Percentiles rank a stretch among this genome's conserved stretches.
Evolutionary conservation across 2,888 invertebrate species (phyloP).

Genomic region (Hyppa rectilinea): DNA sequence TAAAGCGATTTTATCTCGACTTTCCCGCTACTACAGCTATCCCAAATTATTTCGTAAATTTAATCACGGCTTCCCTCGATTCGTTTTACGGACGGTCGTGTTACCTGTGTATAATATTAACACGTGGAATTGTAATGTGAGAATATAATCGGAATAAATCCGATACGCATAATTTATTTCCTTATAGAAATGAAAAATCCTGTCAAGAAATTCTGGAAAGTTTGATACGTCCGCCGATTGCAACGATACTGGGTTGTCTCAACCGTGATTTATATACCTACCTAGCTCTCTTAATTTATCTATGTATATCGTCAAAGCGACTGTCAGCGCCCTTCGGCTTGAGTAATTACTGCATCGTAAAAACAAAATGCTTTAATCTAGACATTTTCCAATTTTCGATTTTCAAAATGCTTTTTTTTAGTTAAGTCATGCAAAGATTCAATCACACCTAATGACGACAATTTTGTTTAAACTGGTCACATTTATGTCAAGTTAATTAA

Average conservation of each 20-base stretch:
- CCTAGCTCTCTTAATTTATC: background rate
- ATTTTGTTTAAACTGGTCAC: background rate
- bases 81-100: background rate
- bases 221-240: constrained; percentile 4
- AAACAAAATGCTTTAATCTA: background rate
- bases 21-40: background rate
- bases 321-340: background rate
- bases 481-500: background rate
- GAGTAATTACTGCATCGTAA: background rate
- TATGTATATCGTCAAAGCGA: background rate
- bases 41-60: constrained; percentile 17
- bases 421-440: background rate
- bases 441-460: background rate
- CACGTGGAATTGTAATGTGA: background rate
- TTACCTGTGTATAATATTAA: constrained; percentile 2
- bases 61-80: constrained; percentile 7
- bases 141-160: background rate
- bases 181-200: background rate
- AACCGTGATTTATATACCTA: constrained; percentile 1
- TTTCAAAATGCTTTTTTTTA: background rate
- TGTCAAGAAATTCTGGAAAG: background rate
- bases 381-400: background rate
- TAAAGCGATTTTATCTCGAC: constrained; percentile 14
- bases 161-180: background rate
- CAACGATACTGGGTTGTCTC: constrained; percentile 8